Evolutionary conservation across 2,113 vertebrate genomes (phyloP).

Genomic region (Bombycilla garrulus): DNA sequence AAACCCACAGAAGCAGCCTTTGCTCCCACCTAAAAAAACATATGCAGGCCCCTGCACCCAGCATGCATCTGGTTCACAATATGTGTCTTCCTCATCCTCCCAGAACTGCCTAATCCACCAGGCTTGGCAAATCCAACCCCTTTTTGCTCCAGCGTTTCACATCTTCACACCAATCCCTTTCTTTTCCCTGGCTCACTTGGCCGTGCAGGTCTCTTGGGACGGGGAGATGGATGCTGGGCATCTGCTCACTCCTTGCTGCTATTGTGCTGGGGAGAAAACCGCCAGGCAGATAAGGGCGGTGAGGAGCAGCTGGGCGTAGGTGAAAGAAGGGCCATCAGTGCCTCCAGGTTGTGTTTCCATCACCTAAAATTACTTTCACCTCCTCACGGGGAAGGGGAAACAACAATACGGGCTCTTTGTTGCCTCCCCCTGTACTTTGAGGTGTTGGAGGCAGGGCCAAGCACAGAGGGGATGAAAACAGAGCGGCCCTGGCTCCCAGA

Average conservation of each 20-base stretch:
- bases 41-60: not conserved
- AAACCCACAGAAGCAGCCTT: not conserved
- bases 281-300: not conserved
- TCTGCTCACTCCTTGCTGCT: not conserved
- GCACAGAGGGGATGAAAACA: not conserved
- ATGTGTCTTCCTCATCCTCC: not conserved
- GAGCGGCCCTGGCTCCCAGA: constrained; percentile 23
- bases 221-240: not conserved
- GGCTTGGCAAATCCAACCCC: not conserved
- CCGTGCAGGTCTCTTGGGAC: not conserved
- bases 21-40: not conserved
- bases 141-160: not conserved
- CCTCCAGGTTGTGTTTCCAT: not conserved
- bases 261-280: not conserved
- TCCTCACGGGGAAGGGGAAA: not conserved
- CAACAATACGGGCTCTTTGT: not conserved
- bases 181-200: not conserved
- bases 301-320: not conserved
- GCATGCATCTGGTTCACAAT: constrained; percentile 9
- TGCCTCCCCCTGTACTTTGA: not conserved
- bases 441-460: not conserved
- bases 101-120: not conserved
- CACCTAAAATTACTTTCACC: not conserved
- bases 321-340: not conserved
- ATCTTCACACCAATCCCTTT: not conserved